Conservation (phyloP, 2,797 vertebrate genomes). For the Mergus octosetaceus region DNA sequence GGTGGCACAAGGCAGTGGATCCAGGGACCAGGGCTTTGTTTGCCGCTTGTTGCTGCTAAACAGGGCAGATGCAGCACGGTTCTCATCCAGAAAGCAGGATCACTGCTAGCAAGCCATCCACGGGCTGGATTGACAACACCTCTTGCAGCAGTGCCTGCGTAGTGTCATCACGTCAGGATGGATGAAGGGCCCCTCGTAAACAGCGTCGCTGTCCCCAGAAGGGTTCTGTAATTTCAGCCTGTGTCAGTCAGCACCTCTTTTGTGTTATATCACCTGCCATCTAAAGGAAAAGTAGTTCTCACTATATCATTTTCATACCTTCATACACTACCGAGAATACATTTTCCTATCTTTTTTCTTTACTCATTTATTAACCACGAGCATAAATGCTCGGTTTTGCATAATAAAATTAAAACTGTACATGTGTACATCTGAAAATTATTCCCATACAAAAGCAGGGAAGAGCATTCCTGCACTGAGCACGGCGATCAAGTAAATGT, state of each 20-base stretch:
- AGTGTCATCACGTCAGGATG: neutral
- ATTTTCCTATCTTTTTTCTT: neutral
- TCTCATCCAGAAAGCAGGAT: neutral
- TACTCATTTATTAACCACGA: neutral
- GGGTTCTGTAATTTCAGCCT: neutral
- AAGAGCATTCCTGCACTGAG: neutral
- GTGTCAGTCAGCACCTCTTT: neutral
- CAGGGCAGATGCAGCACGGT: rapidly evolving
- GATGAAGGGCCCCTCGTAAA: neutral
- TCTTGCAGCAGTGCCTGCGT: neutral
- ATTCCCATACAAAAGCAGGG: neutral
- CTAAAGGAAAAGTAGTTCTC: neutral
- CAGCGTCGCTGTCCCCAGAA: neutral
- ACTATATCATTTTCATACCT: too few species aligned
- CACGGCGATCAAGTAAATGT: neutral
- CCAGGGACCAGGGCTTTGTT: neutral
- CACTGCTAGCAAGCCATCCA: neutral
- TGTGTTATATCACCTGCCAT: neutral
- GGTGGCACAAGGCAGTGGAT: neutral
- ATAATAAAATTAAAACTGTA: neutral
- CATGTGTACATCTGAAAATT: neutral
- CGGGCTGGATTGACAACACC: neutral
- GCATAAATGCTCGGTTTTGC: neutral
- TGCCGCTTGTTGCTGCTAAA: neutral
- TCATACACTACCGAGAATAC: neutral